phyloP scores from a whole-genome alignment of 2,797 vertebrate genomes.

The Echeneis naucrates region DNA sequence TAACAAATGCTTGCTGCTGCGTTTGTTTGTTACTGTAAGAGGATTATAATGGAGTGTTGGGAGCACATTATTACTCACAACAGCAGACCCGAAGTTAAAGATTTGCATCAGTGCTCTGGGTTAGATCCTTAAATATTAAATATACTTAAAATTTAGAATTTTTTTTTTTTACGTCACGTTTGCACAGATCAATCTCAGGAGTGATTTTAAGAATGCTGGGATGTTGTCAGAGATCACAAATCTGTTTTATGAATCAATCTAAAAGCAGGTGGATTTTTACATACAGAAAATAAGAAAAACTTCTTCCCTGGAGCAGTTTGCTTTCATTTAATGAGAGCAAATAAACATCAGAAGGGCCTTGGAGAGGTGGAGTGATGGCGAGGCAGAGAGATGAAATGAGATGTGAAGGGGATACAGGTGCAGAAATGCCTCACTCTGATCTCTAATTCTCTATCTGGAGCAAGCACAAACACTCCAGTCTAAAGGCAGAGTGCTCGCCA shows the following conservation, averaged over 20 bases:
- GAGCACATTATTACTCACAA: no score
- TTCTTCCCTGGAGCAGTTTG: conserved; percentile 5
- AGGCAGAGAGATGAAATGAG: conserved; percentile 56
- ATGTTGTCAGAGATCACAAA: background rate
- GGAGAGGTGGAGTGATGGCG: conserved; percentile 21
- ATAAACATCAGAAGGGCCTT: conserved; percentile 40
- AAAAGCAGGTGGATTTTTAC: conserved; percentile 32
- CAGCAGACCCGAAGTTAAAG: no score
- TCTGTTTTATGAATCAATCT: background rate
- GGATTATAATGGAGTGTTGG: no score
- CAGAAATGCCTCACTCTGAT: conserved; percentile 59
- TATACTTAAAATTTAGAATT: background rate
- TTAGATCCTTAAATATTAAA: background rate
- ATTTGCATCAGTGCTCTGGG: background rate
- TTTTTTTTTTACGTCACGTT: conserved; percentile 3
- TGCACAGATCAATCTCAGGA: conserved; percentile 5
- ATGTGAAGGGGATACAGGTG: conserved; percentile 75
- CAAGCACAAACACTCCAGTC: conserved; percentile 56
- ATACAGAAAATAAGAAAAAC: background rate
- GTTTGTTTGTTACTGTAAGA: no score
- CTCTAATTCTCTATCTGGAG: conserved; percentile 61
- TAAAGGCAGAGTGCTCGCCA: conserved; percentile 48
- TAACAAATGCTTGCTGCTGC: no score
- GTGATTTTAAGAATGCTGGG: background rate
- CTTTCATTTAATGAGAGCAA: conserved; percentile 37